Conservation (phyloP, 2,797 vertebrate genomes). For the Spinibarbus caldwelli region DNA sequence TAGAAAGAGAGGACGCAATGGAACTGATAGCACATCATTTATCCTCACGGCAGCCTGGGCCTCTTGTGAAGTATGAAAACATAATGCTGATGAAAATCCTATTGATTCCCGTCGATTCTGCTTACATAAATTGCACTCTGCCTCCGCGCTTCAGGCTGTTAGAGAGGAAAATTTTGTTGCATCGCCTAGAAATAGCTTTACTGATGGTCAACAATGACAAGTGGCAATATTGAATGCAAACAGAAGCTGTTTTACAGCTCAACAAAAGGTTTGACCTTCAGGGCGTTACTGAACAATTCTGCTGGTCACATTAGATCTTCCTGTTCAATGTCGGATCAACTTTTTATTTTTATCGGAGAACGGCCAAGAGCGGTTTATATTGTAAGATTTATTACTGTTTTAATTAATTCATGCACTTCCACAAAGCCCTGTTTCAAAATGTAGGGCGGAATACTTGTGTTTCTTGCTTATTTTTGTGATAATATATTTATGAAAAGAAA, state of each 20-base stretch:
- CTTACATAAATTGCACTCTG: constrained; percentile 77
- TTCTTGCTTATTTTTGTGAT: constrained; percentile 29
- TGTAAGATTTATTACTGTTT: constrained; percentile 9
- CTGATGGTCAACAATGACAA: constrained; percentile 63
- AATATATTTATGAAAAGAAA: constrained; percentile 28
- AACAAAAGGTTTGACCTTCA: constrained; percentile 44
- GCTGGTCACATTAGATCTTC: constrained; percentile 1
- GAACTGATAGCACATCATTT: constrained; percentile 76
- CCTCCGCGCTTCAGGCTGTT: constrained; percentile 66
- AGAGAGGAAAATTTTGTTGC: constrained; percentile 66
- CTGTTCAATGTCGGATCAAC: neutral
- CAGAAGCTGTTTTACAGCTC: constrained; percentile 47
- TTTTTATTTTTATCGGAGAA: neutral
- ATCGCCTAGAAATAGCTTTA: constrained; percentile 56
- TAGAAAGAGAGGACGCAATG: constrained; percentile 54
- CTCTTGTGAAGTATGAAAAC: constrained; percentile 77
- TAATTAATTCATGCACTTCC: constrained; percentile 29
- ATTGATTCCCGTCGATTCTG: constrained; percentile 78
- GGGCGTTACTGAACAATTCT: constrained; percentile 25
- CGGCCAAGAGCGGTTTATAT: neutral
- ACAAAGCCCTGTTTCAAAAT: constrained; percentile 34
- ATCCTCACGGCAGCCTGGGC: constrained; percentile 66
- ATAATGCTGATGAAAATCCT: constrained; percentile 82
- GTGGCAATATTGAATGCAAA: constrained; percentile 44
- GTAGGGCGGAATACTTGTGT: constrained; percentile 26